Conservation (phyloP, 2,797 vertebrate genomes). For the Acipenser ruthenus region DNA sequence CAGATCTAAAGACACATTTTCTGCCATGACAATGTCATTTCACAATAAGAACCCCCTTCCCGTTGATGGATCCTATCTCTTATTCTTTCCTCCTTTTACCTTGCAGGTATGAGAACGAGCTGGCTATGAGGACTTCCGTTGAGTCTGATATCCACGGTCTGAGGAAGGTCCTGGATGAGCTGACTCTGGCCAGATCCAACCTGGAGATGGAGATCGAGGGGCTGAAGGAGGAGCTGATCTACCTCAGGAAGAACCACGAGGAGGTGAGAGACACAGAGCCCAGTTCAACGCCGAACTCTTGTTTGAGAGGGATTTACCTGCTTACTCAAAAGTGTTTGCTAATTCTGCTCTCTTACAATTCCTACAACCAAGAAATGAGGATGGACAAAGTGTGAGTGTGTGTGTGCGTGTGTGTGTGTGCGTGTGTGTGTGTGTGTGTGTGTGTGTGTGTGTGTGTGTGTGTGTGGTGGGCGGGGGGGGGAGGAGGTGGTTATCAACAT, state of each 20-base stretch:
- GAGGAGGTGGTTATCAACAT: background rate
- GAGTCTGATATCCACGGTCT: slow-evolving; percentile 50
- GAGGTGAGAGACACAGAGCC: slow-evolving; percentile 42
- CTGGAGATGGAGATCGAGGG: slow-evolving; percentile 62
- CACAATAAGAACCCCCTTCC: background rate
- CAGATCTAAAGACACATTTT: background rate
- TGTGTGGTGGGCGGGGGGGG: background rate
- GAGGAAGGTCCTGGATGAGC: slow-evolving; percentile 50
- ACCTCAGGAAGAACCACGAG: slow-evolving; percentile 57
- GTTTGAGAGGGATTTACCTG: no score
- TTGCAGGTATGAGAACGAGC: slow-evolving; percentile 54
- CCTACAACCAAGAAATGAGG: background rate
- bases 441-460: no score
- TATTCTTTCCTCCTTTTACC: background rate
- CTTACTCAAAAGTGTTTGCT: no score
- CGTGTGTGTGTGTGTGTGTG: background rate
- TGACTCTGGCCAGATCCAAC: slow-evolving; percentile 49
- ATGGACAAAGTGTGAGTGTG: background rate
- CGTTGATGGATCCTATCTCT: background rate
- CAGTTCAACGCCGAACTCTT: no score
- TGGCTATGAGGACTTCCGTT: slow-evolving; percentile 45
- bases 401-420: background rate
- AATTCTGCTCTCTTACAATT: background rate
- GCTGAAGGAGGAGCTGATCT: slow-evolving; percentile 59
- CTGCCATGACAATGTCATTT: background rate